phyloP scores from a whole-genome alignment of 2,797 vertebrate genomes.

The Otolemur crassicaudatus region DNA sequence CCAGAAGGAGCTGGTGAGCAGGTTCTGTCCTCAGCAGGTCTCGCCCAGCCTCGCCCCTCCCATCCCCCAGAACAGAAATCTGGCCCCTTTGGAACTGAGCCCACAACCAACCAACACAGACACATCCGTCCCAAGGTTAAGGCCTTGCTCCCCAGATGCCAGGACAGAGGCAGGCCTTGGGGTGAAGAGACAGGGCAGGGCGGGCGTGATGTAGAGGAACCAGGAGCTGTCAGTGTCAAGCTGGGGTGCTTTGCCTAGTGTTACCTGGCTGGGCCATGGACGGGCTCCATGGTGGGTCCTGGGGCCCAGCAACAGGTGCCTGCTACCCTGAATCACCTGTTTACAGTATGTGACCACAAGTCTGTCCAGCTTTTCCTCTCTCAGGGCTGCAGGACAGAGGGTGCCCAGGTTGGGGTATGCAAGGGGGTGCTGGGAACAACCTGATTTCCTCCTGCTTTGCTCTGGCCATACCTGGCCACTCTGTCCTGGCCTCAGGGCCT shows the following conservation, averaged over 20 bases:
- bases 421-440: accelerated
- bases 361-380: neutral
- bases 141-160: neutral
- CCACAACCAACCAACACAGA: neutral
- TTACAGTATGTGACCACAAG: neutral
- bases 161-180: neutral
- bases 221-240: neutral
- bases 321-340: accelerated
- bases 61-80: slow-evolving; percentile 72
- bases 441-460: accelerated
- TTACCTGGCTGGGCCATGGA: neutral
- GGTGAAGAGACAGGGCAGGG: neutral
- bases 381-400: accelerated
- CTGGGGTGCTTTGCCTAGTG: neutral
- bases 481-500: neutral
- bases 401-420: neutral
- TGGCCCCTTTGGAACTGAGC: neutral
- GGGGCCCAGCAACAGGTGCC: neutral
- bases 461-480: accelerated
- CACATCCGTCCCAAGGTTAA: neutral
- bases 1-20: slow-evolving; percentile 45
- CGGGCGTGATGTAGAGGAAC: neutral
- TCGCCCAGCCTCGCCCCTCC: slow-evolving; percentile 73
- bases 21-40: slow-evolving; percentile 73
- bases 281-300: neutral